Conservation (phyloP, 2,113 vertebrate species). For the Climacteris rufus region DNA sequence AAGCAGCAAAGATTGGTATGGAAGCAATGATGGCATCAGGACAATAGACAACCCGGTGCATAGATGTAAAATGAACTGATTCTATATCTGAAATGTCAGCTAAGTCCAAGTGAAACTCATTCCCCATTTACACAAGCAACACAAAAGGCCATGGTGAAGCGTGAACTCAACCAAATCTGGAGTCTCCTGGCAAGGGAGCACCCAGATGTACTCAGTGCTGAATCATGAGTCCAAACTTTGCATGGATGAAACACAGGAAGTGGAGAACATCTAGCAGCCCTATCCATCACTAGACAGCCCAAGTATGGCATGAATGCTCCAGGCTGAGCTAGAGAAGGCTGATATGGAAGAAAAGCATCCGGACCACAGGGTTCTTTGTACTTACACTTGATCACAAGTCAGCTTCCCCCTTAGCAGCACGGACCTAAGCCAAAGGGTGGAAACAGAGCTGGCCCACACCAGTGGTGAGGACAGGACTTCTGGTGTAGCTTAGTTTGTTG, state of each 20-base stretch:
- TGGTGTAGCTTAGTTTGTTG: neutral
- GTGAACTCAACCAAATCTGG: neutral
- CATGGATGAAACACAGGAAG: neutral
- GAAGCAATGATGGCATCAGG: neutral
- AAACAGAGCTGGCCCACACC: constrained; percentile 45
- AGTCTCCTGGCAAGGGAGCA: neutral
- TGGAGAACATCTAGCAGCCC: constrained; percentile 8
- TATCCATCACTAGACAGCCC: neutral
- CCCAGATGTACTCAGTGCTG: neutral
- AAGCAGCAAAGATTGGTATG: neutral
- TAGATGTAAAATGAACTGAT: neutral
- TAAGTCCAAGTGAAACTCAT: neutral
- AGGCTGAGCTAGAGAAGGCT: neutral
- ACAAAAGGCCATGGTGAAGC: neutral
- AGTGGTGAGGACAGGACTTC: constrained; percentile 12
- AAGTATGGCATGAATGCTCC: neutral
- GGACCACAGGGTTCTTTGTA: constrained; percentile 10
- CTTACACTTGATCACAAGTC: constrained; percentile 37
- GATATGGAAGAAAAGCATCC: neutral
- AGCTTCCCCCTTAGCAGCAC: constrained; percentile 19
- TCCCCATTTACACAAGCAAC: neutral
- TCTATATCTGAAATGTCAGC: neutral
- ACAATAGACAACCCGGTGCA: neutral
- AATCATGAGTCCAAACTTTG: neutral
- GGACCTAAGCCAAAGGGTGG: constrained; percentile 39